These are phyloP conservation scores for Microtus ochrogaster DNA, from an alignment of 2,113 vertebrate genomes.

Conservation along the genomic window DNA sequence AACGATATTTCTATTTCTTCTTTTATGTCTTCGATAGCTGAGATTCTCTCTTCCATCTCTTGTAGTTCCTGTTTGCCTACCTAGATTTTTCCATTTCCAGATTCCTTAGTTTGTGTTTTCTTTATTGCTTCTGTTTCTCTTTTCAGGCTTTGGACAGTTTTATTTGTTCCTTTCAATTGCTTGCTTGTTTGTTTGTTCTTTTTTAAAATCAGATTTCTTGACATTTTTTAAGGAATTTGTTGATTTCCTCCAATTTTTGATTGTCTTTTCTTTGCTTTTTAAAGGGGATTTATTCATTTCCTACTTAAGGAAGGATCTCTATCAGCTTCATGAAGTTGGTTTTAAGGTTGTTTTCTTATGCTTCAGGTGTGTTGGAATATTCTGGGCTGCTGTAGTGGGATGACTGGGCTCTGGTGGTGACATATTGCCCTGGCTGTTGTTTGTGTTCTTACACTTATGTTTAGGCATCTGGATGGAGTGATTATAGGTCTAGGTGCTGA, in stretches of 20 bases:
- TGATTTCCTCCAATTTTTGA: background rate
- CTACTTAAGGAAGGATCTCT: background rate
- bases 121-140: background rate
- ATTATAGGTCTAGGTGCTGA: background rate
- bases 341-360: background rate
- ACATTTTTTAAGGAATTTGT: background rate
- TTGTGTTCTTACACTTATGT: background rate
- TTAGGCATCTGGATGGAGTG: background rate
- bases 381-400: background rate
- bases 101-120: background rate
- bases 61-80: background rate
- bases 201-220: background rate
- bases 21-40: background rate
- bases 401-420: background rate
- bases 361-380: background rate
- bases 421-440: background rate
- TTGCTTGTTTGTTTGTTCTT: background rate
- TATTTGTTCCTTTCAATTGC: background rate
- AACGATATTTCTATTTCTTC: background rate
- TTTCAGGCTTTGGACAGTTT: background rate
- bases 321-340: background rate
- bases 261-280: background rate
- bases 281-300: background rate
- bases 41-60: background rate
- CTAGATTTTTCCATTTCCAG: background rate